Evolutionary conservation across 2,113 vertebrate species (phyloP).

Genomic region (Coptodon rendalli): DNA sequence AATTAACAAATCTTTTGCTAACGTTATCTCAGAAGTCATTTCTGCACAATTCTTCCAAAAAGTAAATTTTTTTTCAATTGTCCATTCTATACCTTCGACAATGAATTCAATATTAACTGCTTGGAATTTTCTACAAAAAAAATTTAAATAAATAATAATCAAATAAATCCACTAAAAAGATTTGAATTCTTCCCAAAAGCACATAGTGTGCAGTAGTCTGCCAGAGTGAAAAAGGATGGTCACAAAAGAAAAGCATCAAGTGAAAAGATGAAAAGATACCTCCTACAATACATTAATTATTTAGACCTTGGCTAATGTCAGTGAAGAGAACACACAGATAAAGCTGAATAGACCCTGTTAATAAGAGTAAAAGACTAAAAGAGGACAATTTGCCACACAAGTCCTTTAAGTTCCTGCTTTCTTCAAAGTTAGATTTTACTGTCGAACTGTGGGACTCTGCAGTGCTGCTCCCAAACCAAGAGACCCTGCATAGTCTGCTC

Average conservation of each 20-base stretch:
- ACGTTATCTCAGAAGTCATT: background rate
- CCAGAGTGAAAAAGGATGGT: background rate
- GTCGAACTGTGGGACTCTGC: background rate
- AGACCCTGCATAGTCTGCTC: background rate
- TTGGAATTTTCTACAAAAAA: background rate
- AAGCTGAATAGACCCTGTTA: background rate
- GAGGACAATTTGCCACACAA: background rate
- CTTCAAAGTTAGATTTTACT: background rate
- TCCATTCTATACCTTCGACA: background rate
- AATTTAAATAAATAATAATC: background rate
- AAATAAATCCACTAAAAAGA: background rate
- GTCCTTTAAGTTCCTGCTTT: background rate
- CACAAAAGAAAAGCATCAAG: background rate
- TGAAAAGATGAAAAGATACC: background rate
- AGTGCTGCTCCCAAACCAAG: background rate
- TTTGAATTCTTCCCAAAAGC: background rate
- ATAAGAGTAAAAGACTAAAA: background rate
- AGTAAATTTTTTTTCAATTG: background rate
- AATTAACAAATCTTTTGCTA: background rate
- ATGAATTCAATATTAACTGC: background rate
- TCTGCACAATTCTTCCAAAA: background rate
- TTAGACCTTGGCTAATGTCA: background rate
- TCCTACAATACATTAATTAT: background rate
- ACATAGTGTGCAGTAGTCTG: background rate
- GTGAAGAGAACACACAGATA: background rate